These are phyloP conservation scores for Oriolus oriolus DNA, from an alignment of 2,113 vertebrate genomes.

Conservation along the genomic window DNA sequence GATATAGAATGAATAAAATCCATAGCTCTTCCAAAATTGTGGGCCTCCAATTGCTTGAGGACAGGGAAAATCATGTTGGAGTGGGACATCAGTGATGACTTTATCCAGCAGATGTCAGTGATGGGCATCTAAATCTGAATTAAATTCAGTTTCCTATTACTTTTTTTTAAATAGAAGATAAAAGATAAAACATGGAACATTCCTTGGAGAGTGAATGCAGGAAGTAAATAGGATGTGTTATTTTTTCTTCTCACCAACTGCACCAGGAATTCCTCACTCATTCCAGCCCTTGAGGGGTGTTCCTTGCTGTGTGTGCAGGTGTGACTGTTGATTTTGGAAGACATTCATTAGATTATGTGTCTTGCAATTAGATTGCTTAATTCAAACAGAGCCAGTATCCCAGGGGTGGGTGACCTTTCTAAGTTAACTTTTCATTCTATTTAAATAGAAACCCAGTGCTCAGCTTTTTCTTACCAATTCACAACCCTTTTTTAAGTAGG, in stretches of 20 bases:
- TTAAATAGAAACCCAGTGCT: background rate
- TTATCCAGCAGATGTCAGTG: conserved; percentile 21
- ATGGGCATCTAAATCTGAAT: background rate
- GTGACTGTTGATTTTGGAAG: conserved; percentile 37
- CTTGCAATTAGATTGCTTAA: conserved; percentile 50
- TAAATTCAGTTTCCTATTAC: background rate
- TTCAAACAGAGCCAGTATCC: background rate
- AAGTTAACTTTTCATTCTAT: conserved; percentile 2
- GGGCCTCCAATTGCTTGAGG: background rate
- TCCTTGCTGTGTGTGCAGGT: background rate
- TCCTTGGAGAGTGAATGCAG: background rate
- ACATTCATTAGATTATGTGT: background rate
- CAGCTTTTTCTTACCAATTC: background rate
- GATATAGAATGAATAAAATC: background rate
- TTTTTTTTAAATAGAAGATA: background rate
- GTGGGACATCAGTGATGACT: background rate
- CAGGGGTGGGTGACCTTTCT: conserved; percentile 26
- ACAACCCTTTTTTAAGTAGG: background rate
- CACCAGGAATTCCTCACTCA: background rate
- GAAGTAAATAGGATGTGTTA: background rate
- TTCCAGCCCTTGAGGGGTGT: background rate
- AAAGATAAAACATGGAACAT: background rate
- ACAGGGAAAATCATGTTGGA: background rate
- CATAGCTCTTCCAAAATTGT: background rate
- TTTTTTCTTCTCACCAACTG: background rate